These are phyloP conservation scores for Monomorium pharaonis DNA, from an alignment of 1,140 invertebrate species.

Conservation along the genomic window DNA sequence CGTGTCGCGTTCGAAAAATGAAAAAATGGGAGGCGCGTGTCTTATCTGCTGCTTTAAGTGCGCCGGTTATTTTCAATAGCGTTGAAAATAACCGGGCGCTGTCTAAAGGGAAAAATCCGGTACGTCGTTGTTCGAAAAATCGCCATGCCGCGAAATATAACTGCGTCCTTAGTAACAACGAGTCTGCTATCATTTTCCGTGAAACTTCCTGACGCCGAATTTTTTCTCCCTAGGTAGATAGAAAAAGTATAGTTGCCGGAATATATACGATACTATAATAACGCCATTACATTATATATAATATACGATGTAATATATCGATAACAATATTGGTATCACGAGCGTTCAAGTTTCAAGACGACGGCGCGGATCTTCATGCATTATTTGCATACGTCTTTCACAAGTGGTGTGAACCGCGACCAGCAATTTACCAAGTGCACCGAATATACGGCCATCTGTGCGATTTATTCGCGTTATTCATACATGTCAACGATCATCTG, in stretches of 20 bases:
- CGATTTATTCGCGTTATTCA: slow-evolving; percentile 47
- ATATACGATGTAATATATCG: not conserved
- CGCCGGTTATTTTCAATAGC: slow-evolving; percentile 46
- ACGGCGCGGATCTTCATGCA: not conserved
- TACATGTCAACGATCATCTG: slow-evolving; percentile 49
- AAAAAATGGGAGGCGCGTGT: slow-evolving; percentile 53
- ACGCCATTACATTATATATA: not conserved
- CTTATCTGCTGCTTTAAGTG: slow-evolving; percentile 56
- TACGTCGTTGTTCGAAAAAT: slow-evolving; percentile 40
- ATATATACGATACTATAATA: not conserved
- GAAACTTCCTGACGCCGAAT: not conserved
- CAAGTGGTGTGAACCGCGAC: slow-evolving; percentile 20
- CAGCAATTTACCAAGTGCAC: slow-evolving; percentile 33
- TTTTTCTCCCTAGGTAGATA: not conserved
- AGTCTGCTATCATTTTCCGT: slow-evolving; percentile 26
- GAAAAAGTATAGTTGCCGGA: not conserved
- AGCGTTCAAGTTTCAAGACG: slow-evolving; percentile 3
- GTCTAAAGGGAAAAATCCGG: slow-evolving; percentile 44
- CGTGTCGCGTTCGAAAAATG: slow-evolving; percentile 29
- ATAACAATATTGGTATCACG: not conserved
- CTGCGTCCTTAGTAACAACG: slow-evolving; percentile 35
- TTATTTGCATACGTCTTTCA: slow-evolving; percentile 27
- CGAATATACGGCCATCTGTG: slow-evolving; percentile 4
- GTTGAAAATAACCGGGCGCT: slow-evolving; percentile 37
- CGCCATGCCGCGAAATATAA: slow-evolving; percentile 18